phyloP scores from a whole-genome alignment of 2,113 vertebrate genomes.

The Coregonus clupeaformis region DNA sequence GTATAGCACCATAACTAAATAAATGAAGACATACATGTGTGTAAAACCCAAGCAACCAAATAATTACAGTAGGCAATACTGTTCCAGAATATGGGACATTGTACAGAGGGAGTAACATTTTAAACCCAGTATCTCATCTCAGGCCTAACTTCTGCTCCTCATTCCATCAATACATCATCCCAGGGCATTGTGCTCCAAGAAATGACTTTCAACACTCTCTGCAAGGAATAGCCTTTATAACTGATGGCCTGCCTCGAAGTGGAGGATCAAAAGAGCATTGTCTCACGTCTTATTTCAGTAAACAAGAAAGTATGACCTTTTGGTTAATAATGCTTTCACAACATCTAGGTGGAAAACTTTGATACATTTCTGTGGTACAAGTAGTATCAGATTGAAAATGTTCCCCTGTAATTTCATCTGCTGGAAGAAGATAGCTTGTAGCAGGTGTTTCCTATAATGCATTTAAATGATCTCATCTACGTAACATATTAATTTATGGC shows the following conservation, averaged over 20 bases:
- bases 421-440: too few species aligned
- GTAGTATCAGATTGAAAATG: not conserved
- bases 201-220: constrained; percentile 23
- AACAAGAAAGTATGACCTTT: constrained; percentile 34
- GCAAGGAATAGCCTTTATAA: constrained; percentile 27
- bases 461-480: not conserved
- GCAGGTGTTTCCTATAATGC: not conserved
- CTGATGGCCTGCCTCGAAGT: constrained; percentile 13
- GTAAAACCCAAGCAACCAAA: too few species aligned
- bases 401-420: not conserved
- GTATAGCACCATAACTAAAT: too few species aligned
- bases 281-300: constrained; percentile 10
- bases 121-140: constrained; percentile 23
- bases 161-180: constrained; percentile 13
- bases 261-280: constrained; percentile 7
- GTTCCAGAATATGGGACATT: not conserved
- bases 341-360: not conserved
- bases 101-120: not conserved
- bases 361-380: not conserved
- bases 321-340: constrained; percentile 2
- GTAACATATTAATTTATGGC: constrained; percentile 42
- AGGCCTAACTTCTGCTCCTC: constrained; percentile 14
- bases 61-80: not conserved
- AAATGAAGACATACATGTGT: too few species aligned
- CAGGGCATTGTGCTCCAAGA: constrained; percentile 16